Conservation (phyloP, 1,140 invertebrate species). For the Coboldia fuscipes region DNA sequence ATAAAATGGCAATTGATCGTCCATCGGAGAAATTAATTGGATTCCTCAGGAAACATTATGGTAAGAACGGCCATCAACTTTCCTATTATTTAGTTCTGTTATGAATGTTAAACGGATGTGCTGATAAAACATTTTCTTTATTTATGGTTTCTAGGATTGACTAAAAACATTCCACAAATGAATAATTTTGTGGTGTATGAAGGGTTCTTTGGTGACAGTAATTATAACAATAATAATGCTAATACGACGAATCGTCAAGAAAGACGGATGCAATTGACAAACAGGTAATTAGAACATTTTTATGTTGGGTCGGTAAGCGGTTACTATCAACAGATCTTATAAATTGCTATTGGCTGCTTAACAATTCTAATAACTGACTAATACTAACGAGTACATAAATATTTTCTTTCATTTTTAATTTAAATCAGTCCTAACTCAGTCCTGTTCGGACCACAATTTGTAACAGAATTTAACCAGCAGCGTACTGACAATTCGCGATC, state of each 20-base stretch:
- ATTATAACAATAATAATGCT: conserved; percentile 7
- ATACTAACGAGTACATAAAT: not conserved
- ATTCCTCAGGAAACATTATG: conserved; percentile 71
- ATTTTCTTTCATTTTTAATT: not conserved
- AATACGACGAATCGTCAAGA: conserved; percentile 1
- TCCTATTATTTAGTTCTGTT: too few species aligned
- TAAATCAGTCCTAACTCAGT: conserved; percentile 18
- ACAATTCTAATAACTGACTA: not conserved
- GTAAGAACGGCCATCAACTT: conserved; percentile 8
- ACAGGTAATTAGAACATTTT: conserved; percentile 11
- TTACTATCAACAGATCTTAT: too few species aligned
- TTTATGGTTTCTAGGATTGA: conserved; percentile 20
- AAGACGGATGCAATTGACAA: conserved; percentile 14
- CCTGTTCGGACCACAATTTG: conserved; percentile 18
- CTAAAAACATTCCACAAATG: conserved; percentile 49
- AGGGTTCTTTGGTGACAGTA: conserved; percentile 46
- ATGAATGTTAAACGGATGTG: too few species aligned
- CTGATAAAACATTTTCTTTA: too few species aligned
- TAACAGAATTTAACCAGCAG: conserved; percentile 14
- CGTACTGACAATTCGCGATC: conserved; percentile 7
- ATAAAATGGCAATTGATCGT: conserved; percentile 68
- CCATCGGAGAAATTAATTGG: conserved; percentile 70
- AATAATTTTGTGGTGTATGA: conserved; percentile 79
- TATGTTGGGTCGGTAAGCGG: too few species aligned
- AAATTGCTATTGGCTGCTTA: too few species aligned